phyloP scores from a whole-genome alignment of 2,888 invertebrate species.

The Rhagium mordax region DNA sequence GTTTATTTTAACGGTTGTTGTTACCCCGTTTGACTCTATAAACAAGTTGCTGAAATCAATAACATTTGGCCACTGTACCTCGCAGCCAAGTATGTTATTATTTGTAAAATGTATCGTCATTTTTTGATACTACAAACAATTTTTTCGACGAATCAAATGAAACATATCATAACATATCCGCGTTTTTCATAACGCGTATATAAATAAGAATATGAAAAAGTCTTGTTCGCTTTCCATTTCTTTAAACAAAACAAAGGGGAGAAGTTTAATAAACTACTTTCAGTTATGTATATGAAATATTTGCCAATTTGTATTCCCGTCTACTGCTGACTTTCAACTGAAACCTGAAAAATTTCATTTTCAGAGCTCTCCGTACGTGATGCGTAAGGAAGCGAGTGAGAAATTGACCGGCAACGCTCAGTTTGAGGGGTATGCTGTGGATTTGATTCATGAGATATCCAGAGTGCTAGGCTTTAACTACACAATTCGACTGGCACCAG shows the following conservation, averaged over 20 bases:
- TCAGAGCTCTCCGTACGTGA: slow-evolving; percentile 96
- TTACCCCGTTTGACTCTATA: no score
- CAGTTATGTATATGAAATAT: slow-evolving; percentile 32
- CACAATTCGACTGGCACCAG: slow-evolving; percentile 88
- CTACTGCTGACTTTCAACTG: slow-evolving; percentile 5
- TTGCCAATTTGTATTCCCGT: slow-evolving; percentile 29
- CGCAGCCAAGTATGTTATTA: no score
- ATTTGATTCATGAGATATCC: slow-evolving; percentile 94
- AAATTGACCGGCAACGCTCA: slow-evolving; percentile 91
- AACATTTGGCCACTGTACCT: no score
- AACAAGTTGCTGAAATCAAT: no score
- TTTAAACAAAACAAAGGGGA: slow-evolving; percentile 10
- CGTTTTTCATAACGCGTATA: no score
- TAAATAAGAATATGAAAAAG: background rate
- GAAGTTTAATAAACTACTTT: slow-evolving; percentile 21
- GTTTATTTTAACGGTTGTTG: no score
- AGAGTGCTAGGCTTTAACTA: slow-evolving; percentile 90
- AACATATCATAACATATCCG: no score
- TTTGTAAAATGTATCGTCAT: no score
- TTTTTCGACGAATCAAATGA: no score
- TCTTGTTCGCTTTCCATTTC: background rate
- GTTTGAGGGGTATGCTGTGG: slow-evolving; percentile 95
- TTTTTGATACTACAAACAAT: no score
- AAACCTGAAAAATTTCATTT: slow-evolving; percentile 36
- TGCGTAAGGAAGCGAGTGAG: slow-evolving; percentile 90